Conservation (phyloP, 2,888 invertebrate genomes). For the Osmoderma eremita region DNA sequence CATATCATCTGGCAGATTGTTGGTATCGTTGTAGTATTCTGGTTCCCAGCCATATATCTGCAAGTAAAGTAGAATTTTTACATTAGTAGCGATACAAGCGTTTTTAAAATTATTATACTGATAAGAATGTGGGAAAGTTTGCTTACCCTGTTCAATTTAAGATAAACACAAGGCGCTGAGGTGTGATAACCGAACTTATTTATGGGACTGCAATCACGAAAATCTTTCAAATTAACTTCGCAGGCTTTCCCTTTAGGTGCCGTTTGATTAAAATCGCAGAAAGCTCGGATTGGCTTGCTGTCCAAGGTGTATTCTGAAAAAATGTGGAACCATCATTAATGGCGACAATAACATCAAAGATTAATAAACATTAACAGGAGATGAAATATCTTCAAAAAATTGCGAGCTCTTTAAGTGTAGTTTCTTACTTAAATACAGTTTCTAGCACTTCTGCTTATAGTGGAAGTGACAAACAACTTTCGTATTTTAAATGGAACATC, state of each 20-base stretch:
- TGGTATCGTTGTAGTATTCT: slow-evolving; percentile 68
- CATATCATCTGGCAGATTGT: slow-evolving; percentile 70
- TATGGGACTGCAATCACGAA: slow-evolving; percentile 66
- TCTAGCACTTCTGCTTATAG: too few species aligned
- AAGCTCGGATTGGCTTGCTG: slow-evolving; percentile 50
- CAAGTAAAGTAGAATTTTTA: too few species aligned
- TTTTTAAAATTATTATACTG: too few species aligned
- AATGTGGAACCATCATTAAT: background rate
- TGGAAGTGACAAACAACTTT: too few species aligned
- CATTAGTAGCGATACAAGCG: too few species aligned
- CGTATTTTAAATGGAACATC: too few species aligned
- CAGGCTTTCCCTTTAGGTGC: slow-evolving; percentile 67
- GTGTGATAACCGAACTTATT: slow-evolving; percentile 75
- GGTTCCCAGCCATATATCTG: slow-evolving; percentile 82
- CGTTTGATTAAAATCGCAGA: slow-evolving; percentile 67
- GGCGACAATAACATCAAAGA: background rate
- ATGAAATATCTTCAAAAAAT: too few species aligned
- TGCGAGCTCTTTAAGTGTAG: too few species aligned
- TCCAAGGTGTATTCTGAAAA: slow-evolving; percentile 18
- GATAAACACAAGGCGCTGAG: slow-evolving; percentile 83
- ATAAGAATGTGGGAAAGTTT: slow-evolving; percentile 7
- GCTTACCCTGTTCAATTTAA: slow-evolving; percentile 84
- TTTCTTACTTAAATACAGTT: too few species aligned
- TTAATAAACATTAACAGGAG: too few species aligned
- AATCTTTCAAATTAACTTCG: slow-evolving; percentile 62